phyloP scores from a whole-genome alignment of 1,140 invertebrate species.

The Cotesia vestalis region DNA sequence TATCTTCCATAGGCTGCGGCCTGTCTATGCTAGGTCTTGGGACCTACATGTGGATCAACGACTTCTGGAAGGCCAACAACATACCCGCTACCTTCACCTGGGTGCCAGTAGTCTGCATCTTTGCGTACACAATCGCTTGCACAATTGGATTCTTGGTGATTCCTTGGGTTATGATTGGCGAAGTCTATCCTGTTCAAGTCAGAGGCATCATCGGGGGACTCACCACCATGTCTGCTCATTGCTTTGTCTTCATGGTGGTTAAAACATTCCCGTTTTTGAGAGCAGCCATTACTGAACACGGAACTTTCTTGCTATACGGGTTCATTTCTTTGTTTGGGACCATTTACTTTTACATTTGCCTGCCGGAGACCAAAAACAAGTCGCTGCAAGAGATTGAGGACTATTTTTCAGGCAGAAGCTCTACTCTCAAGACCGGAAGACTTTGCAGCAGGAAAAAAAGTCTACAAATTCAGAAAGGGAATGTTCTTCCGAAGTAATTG shows the following conservation, averaged over 20 bases:
- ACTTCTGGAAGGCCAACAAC: constrained; percentile 58
- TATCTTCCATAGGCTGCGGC: constrained; percentile 74
- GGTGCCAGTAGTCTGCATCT: constrained; percentile 73
- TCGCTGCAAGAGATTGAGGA: constrained; percentile 81
- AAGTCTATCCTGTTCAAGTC: constrained; percentile 74
- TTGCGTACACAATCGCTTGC: constrained; percentile 71
- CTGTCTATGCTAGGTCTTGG: constrained; percentile 72
- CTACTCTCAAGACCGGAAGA: constrained; percentile 55
- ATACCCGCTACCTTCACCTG: constrained; percentile 65
- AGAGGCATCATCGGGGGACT: constrained; percentile 74
- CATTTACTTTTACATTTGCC: constrained; percentile 69
- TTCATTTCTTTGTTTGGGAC: constrained; percentile 70
- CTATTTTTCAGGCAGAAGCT: constrained; percentile 70
- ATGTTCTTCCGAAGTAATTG: constrained; percentile 53
- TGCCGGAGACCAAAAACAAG: constrained; percentile 85
- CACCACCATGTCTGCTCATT: constrained; percentile 73
- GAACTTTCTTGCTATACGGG: constrained; percentile 73
- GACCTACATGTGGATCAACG: constrained; percentile 69
- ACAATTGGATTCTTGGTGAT: constrained; percentile 76
- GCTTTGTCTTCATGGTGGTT: constrained; percentile 74
- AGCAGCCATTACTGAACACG: constrained; percentile 66
- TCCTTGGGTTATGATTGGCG: constrained; percentile 80
- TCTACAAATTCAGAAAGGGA: constrained; percentile 53
- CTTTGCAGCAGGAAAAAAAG: constrained; percentile 47
- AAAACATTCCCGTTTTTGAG: constrained; percentile 73